Base-by-base conservation (phyloP, 2,797 vertebrate species). In the Myotis vivesi region DNA sequence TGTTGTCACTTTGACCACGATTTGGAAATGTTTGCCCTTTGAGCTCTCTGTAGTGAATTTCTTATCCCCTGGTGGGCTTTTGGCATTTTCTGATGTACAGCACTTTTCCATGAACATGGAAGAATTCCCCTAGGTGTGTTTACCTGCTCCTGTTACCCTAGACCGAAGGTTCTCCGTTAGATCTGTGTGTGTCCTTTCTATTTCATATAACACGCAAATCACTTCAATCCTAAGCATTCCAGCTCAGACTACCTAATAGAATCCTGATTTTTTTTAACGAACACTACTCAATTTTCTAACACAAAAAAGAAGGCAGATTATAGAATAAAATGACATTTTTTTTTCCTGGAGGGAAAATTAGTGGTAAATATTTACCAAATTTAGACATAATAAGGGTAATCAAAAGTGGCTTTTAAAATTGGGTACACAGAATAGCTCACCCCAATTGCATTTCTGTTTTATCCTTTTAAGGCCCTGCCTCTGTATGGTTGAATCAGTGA, bases 381-480 rank as follows among this genome's bases (percentile, higher is more conserved):
- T 9, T 73, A 72, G 36, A 85, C 2, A 55, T 51, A 36, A 36
- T 36, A 36, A 36, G 36, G 36, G 36, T 36, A 36, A 36, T 36
- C 36, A 36, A 36, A 36, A 36, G 36, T 2, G 36, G 11, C 10
- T 22, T 12, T 17, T 77, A 88, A 23, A 75, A 22, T 51, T 5
- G 0, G 25, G 33, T 25, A 30, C 51, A 3, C 8, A 16, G 36
- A 77, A 22, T 30, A 51, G 28, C 36, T 84, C 16, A 53, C 4
- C 16, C 11, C 11, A 8, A 16, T 12, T 86, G 16, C 2, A 36
- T 92, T 96, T 55, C 36, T 69, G 12, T 64, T 77, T 71, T 7
- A 0, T 1, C 5, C 11, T 33, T 79, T 25, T 38, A 16, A 75
- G 7, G 20, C 12, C 17, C 20, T 1, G 0, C 25, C 0, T 12